Base-by-base conservation (phyloP, 2,797 vertebrate species). In the Syngnathus acus region DNA sequence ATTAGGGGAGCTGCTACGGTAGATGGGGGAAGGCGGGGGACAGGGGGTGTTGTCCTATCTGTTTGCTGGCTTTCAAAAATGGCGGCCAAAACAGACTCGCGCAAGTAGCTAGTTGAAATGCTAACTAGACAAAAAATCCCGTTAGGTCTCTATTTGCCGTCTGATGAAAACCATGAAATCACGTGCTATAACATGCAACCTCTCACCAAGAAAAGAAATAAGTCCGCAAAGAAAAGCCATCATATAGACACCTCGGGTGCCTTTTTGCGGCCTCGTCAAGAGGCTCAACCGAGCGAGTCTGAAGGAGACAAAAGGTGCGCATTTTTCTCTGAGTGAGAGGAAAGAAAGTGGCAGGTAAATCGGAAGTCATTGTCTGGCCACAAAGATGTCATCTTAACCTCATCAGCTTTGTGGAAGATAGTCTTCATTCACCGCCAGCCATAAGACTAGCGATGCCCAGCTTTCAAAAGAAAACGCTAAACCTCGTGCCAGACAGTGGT, bases 321-420 rank as follows among this genome's bases (percentile, higher is more conserved):
- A 84, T 85, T 86, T 89, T 80, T 83, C 78, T 83, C 79, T 64
- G 73, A 80, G 89, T 90, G 88, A 92, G 90, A 82, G 82, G 88
- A 89, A 89, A 89, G 88, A 92, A 90, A 88, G 80, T 63, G 68
- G 74, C 89, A 90, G 89, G 89, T 92, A 91, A 92, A 92, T 88
- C 89, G 85, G 85, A 90, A 84, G 84, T 83, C 68, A 89, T 91
- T 92, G 89, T 91, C 63, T 65, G 63, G 10, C 65, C 51, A 92
- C 91, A 93, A 91, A 90, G 83, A 84, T 80, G 69, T 69, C 72
- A 84, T 84, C 87, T 90, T 90, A 90, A 90, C 88, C 90, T 89
- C 86, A 86, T 91, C 86, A 84, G 87, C 86, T 87, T 84, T 85
- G 72, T 77, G 82, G 70, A 82, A 84, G 74, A 77, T 10, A 38